Conservation (phyloP, 2,888 invertebrate genomes). For the Meghimatium bilineatum region DNA sequence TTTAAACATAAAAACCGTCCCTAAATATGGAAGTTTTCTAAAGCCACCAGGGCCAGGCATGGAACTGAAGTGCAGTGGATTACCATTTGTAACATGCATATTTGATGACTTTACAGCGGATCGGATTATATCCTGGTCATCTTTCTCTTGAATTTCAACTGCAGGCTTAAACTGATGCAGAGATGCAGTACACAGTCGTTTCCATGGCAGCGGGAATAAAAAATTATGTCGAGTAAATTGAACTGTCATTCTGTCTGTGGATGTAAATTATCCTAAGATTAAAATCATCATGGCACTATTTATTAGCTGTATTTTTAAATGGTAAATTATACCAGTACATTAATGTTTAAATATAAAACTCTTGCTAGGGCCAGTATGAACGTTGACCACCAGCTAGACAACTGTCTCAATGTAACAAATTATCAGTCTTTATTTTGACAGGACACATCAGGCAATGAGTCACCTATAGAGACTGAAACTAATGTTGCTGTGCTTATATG, state of each 20-base stretch:
- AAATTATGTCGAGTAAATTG: background rate
- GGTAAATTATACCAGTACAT: too few relatives aligned
- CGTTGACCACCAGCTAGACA: too few relatives aligned
- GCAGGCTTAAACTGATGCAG: background rate
- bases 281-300: too few relatives aligned
- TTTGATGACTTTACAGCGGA: background rate
- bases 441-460: too few relatives aligned
- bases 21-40: slow-evolving; percentile 43
- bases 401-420: too few relatives aligned
- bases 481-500: too few relatives aligned
- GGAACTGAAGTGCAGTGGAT: slow-evolving; percentile 15
- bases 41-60: slow-evolving; percentile 43
- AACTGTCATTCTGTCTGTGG: background rate
- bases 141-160: background rate
- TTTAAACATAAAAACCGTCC: slow-evolving; percentile 45
- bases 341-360: too few relatives aligned
- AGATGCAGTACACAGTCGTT: background rate
- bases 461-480: too few relatives aligned
- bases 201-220: background rate
- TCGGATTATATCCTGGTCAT: background rate
- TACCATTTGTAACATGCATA: background rate
- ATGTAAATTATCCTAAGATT: background rate
- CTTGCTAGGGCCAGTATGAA: too few relatives aligned
- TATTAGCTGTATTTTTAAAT: too few relatives aligned
- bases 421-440: too few relatives aligned